phyloP scores from a whole-genome alignment of 2,888 invertebrate species.

The Dorcus hopei region DNA sequence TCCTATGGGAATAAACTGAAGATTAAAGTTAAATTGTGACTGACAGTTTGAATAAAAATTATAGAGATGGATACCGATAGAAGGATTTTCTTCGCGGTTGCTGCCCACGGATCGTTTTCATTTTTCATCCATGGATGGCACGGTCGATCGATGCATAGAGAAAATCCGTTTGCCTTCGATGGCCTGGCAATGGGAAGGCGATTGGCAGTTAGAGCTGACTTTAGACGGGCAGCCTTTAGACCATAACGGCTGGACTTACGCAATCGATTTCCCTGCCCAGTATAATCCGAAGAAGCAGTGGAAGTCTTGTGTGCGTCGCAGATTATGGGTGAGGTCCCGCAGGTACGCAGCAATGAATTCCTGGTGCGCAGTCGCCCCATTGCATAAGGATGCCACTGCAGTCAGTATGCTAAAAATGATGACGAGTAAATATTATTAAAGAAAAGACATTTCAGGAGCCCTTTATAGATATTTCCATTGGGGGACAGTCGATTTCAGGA shows the following conservation, averaged over 20 bases:
- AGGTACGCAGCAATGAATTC: conserved; percentile 86
- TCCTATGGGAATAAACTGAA: too few relatives aligned
- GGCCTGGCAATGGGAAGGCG: conserved; percentile 97
- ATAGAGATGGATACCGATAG: conserved; percentile 84
- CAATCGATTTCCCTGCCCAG: conserved; percentile 84
- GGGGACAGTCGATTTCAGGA: conserved; percentile 79
- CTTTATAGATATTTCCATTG: conserved; percentile 86
- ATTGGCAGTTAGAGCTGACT: conserved; percentile 84
- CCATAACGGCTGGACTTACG: conserved; percentile 92
- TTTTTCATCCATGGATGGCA: conserved; percentile 84
- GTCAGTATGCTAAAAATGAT: conserved; percentile 39
- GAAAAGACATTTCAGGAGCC: conserved; percentile 63
- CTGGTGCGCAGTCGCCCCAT: conserved; percentile 88
- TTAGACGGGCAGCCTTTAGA: conserved; percentile 83
- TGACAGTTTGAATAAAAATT: neutral
- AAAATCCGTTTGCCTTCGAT: conserved; percentile 84
- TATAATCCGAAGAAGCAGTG: conserved; percentile 79
- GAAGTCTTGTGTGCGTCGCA: conserved; percentile 85
- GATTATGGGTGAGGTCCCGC: conserved; percentile 86
- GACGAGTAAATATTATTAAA: neutral
- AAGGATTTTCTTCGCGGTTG: conserved; percentile 79
- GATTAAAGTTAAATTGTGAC: neutral
- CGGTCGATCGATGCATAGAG: conserved; percentile 72
- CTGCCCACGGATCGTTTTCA: conserved; percentile 85
- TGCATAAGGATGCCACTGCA: conserved; percentile 84